A percentile compares a stretch with the other conserved stretches of the same genome.
Evolutionary conservation across 2,797 vertebrate genomes (phyloP).

Genomic region (Hydrocynus forskahlii): DNA sequence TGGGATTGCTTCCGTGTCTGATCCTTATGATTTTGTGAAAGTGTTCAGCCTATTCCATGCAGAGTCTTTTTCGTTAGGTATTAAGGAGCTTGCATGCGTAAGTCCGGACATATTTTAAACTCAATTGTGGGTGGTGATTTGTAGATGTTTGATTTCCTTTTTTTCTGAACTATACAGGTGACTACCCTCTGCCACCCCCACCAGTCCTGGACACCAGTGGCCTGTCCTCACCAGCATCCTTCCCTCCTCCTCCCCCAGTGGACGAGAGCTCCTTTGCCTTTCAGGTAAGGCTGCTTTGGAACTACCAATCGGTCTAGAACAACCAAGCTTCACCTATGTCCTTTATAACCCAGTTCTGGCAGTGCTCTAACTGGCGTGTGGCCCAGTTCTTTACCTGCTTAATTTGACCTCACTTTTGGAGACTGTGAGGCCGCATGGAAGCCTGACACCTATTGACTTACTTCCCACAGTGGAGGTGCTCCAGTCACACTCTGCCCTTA

Average conservation of each 20-base stretch:
- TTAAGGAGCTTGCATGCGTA: background rate
- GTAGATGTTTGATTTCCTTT: background rate
- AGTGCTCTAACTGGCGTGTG: constrained; percentile 15
- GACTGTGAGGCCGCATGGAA: constrained; percentile 61
- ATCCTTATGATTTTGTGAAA: background rate
- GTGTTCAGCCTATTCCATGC: background rate
- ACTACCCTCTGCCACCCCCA: constrained; percentile 88
- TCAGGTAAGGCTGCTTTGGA: constrained; percentile 70
- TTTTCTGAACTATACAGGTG: constrained; percentile 66
- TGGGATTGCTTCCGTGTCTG: background rate
- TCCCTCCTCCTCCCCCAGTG: constrained; percentile 79
- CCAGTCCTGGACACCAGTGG: constrained; percentile 78
- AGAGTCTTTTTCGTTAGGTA: background rate
- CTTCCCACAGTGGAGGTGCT: constrained; percentile 39
- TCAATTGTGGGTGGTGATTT: background rate
- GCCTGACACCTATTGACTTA: constrained; percentile 78
- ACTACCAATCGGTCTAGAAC: background rate
- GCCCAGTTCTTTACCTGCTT: constrained; percentile 51
- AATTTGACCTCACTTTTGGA: constrained; percentile 30
- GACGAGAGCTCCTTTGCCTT: constrained; percentile 76
- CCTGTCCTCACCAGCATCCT: constrained; percentile 76
- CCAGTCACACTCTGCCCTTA: background rate
- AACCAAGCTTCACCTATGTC: background rate
- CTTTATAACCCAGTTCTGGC: constrained; percentile 15
- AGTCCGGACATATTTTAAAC: background rate